Percentiles rank a stretch among this genome's conserved stretches.
Conservation (phyloP, 2,797 vertebrate genomes). For the Pagetopsis macropterus region DNA sequence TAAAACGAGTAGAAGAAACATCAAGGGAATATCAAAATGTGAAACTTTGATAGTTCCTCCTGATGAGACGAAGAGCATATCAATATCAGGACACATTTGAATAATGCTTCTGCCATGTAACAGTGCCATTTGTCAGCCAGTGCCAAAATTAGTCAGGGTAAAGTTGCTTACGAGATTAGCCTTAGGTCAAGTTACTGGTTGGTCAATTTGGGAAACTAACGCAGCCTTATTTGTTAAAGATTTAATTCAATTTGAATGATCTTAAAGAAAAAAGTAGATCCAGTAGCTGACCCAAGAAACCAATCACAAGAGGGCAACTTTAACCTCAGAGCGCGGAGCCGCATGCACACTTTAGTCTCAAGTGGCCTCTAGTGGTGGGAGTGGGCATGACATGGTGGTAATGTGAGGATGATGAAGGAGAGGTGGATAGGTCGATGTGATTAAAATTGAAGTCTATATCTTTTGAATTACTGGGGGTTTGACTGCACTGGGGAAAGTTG, state of each 20-base stretch:
- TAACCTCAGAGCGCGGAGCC: constrained; percentile 64
- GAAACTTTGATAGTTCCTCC: constrained; percentile 58
- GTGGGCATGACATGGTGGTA: constrained; percentile 77
- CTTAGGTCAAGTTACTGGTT: constrained; percentile 60
- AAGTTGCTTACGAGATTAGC: constrained; percentile 71
- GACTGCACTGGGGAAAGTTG: constrained; percentile 82
- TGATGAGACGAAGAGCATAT: constrained; percentile 51
- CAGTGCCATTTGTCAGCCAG: constrained; percentile 65
- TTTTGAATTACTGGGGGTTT: constrained; percentile 82
- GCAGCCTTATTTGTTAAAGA: constrained; percentile 8
- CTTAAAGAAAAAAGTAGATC: constrained; percentile 21
- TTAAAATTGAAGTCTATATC: constrained; percentile 74
- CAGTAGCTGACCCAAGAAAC: constrained; percentile 69
- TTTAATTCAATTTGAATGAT: constrained; percentile 5
- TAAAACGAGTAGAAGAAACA: constrained; percentile 41
- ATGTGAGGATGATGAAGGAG: constrained; percentile 75
- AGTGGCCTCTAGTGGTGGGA: constrained; percentile 70
- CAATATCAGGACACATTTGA: constrained; percentile 46
- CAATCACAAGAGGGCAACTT: constrained; percentile 71
- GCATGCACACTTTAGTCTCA: constrained; percentile 76
- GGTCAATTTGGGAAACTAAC: neutral
- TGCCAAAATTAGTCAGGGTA: constrained; percentile 65
- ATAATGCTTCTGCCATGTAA: constrained; percentile 74
- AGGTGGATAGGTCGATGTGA: constrained; percentile 62
- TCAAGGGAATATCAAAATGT: constrained; percentile 59